Percentiles rank a stretch among this genome's conserved stretches.
Conservation (phyloP, 2,888 invertebrate genomes). For the Drosophila tanythrix region DNA sequence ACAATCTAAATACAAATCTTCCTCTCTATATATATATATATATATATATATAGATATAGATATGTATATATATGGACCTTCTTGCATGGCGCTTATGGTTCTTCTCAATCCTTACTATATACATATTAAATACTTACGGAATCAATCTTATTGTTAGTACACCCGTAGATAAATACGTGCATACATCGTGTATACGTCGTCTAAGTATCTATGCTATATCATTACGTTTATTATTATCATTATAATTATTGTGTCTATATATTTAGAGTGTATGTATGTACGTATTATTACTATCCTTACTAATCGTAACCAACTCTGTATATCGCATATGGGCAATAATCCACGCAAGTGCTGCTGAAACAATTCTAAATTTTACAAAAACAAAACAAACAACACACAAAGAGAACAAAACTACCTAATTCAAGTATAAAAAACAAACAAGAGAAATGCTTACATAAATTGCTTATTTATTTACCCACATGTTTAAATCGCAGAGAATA, state of each 20-base stretch:
- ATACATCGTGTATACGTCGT: constrained; percentile 10
- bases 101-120: constrained; percentile 48
- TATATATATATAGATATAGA: constrained; percentile 36
- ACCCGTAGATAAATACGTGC: constrained; percentile 34
- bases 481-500: constrained; percentile 50
- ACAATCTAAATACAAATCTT: constrained; percentile 66
- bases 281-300: constrained; percentile 36
- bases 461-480: constrained; percentile 64
- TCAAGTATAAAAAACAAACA: constrained; percentile 63
- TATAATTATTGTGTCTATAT: constrained; percentile 53
- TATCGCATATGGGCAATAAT: constrained; percentile 64
- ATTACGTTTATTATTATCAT: constrained; percentile 49
- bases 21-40: constrained; percentile 40
- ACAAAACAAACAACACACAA: constrained; percentile 37
- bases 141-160: constrained; percentile 67
- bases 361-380: constrained; percentile 77
- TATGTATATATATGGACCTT: constrained; percentile 34
- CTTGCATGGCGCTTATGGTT: constrained; percentile 39
- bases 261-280: constrained; percentile 27
- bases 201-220: constrained; percentile 56
- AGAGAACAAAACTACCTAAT: constrained; percentile 65
- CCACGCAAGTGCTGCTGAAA: constrained; percentile 81
- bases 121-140: constrained; percentile 34
- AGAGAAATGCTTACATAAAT: constrained; percentile 48
- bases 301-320: constrained; percentile 55